A percentile compares a stretch with the other conserved stretches of the same genome.
Conservation (phyloP, 2,888 invertebrate genomes). For the Steinernema scapterisci region DNA sequence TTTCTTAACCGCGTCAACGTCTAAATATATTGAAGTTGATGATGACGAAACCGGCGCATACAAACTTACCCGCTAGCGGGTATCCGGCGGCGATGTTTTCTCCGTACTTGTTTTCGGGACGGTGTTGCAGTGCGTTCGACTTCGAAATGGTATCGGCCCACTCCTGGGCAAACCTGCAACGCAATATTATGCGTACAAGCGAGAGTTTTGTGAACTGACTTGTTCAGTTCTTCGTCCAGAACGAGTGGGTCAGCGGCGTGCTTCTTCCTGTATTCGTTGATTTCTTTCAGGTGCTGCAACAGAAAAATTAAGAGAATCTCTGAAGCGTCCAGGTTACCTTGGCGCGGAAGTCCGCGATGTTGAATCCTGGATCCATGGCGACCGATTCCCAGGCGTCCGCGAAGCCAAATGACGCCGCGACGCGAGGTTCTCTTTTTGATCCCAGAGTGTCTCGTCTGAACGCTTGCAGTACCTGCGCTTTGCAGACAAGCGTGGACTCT, state of each 20-base stretch:
- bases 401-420: too few relatives aligned
- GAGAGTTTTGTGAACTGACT: constrained; percentile 11
- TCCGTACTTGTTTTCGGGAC: constrained; percentile 35
- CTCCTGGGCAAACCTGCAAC: constrained; percentile 35
- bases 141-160: constrained; percentile 38
- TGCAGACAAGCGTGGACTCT: too few relatives aligned
- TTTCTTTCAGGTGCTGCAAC: constrained; percentile 25
- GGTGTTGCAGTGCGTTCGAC: constrained; percentile 33
- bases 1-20: constrained; percentile 71
- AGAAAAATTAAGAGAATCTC: neutral
- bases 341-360: neutral
- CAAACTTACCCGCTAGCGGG: neutral
- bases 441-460: too few relatives aligned
- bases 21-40: constrained; percentile 35
- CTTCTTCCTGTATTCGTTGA: constrained; percentile 33
- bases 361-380: constrained; percentile 12
- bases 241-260: constrained; percentile 33
- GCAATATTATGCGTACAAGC: neutral
- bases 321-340: neutral
- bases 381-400: neutral
- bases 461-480: too few relatives aligned
- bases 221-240: constrained; percentile 32
- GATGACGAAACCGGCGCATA: too few relatives aligned
- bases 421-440: too few relatives aligned
- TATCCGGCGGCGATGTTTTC: constrained; percentile 40